Evolutionary conservation across 2,113 vertebrate species (phyloP), one percentile per base, ranked within the genome.

Genomic region (Prochilodus magdalenae): DNA sequence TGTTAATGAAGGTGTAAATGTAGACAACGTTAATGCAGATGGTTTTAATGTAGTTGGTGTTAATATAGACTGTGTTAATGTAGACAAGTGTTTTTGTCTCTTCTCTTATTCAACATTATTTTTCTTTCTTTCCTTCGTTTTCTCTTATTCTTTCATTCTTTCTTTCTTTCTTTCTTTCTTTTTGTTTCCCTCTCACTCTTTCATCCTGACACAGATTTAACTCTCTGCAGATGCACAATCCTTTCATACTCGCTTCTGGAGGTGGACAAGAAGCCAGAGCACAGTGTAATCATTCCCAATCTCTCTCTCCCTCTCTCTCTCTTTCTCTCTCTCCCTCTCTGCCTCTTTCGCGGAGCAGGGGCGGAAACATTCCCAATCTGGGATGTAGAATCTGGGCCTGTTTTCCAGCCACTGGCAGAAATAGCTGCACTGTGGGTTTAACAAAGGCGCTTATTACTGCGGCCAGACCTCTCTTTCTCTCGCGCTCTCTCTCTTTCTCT

Each of bases 361-460:
- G 87, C 26, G 81, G 88, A 89, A 91, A 92, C 86, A 90, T 91
- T 91, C 88, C 88, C 89, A 82, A 83, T 90, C 90, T 87, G 86
- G 87, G 86, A 90, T 82, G 88, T 90, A 88, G 89, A 92, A 92
- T 93, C 93, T 90, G 91, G 88, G 90, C 80, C 90, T 91, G 90
- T 93, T 94, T 93, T 86, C 93, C 90, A 88, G 90, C 87, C n/a
- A 55, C 67, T 87, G 86, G 88, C 89, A 92, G 92, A 91, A 93
- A 94, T 93, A 94, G 90, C 84, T 82, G 57, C 29, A 83, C 89
- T 90, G 92, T 89, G 92, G 93, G 86, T 93, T 93, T 93, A 93
- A 93, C 91, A 92, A 93, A 93, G 90, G 89, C 87, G 44, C 63
- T 91, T 87, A 94, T 94, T 93, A 93, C 89, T 85, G 33, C 75